Conservation (phyloP, 2,888 invertebrate genomes). For the Sinohyriopsis cumingii region DNA sequence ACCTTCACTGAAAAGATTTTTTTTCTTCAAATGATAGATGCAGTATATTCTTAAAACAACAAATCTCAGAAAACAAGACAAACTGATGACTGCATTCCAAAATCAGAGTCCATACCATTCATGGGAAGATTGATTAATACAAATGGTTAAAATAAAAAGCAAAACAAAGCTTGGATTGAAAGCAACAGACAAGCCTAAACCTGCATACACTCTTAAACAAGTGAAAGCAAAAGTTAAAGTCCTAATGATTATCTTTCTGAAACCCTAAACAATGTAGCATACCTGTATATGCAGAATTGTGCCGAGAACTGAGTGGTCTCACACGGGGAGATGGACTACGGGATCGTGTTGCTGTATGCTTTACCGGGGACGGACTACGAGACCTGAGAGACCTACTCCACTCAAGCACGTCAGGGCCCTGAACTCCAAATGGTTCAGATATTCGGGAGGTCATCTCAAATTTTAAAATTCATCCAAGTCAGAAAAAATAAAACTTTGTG, state of each 20-base stretch:
- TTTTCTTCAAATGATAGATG: too few species aligned
- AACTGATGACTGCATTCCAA: too few species aligned
- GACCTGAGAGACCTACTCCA: constrained; percentile 57
- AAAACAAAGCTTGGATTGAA: constrained; percentile 11
- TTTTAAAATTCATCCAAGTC: not conserved
- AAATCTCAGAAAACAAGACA: too few species aligned
- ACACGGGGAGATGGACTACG: constrained; percentile 51
- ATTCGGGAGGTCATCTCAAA: constrained; percentile 22
- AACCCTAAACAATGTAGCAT: constrained; percentile 4
- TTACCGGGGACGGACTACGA: constrained; percentile 47
- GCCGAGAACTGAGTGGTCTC: constrained; percentile 26
- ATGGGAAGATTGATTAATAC: too few species aligned
- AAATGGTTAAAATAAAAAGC: constrained; percentile 4
- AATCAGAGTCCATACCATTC: too few species aligned
- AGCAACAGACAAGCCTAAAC: constrained; percentile 3
- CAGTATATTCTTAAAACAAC: too few species aligned
- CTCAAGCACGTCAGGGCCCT: constrained; percentile 55
- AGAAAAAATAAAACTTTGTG: constrained; percentile 6
- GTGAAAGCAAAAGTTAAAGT: not conserved
- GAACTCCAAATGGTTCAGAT: constrained; percentile 49
- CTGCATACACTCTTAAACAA: not conserved
- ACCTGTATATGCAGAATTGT: constrained; percentile 44
- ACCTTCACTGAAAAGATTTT: too few species aligned
- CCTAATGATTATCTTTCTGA: too few species aligned
- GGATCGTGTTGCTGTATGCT: constrained; percentile 37